A percentile compares a stretch with the other conserved stretches of the same genome.
These are phyloP conservation scores for Zygaena filipendulae DNA, from an alignment of 2,888 invertebrate genomes.

Conservation along the genomic window DNA sequence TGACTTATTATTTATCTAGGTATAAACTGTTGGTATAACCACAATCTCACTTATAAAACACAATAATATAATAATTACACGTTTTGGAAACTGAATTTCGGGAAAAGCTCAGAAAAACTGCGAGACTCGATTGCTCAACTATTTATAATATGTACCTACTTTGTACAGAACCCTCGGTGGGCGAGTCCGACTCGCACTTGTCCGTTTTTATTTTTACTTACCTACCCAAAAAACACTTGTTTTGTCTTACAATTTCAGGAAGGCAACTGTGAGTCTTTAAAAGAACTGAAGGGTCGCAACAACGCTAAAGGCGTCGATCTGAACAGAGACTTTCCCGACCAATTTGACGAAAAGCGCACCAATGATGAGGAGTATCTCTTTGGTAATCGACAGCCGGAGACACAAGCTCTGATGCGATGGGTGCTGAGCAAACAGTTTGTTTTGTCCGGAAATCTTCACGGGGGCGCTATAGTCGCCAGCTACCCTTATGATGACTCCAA, in stretches of 20 bases:
- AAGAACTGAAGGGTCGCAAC: constrained; percentile 76
- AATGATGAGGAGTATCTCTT: constrained; percentile 57
- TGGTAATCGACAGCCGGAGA: constrained; percentile 84
- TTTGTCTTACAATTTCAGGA: constrained; percentile 78
- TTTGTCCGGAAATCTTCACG: constrained; percentile 93
- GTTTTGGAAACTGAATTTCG: no score
- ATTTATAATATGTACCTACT: no score
- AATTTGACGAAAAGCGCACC: constrained; percentile 69
- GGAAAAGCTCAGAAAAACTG: no score
- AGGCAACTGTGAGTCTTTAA: constrained; percentile 79
- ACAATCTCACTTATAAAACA: no score
- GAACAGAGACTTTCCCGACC: constrained; percentile 94
- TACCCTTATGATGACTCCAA: constrained; percentile 94
- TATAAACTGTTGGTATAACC: no score
- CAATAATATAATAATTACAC: no score
- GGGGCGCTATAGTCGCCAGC: constrained; percentile 97
- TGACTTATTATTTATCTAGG: no score
- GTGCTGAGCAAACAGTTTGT: constrained; percentile 89
- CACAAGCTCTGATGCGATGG: constrained; percentile 90
- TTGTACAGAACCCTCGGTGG: no score
- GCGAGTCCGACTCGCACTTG: no score
- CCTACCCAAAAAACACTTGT: no score
- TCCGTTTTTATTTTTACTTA: no score
- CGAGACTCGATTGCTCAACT: no score
- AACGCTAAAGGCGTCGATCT: constrained; percentile 87